Base-by-base conservation (phyloP, 2,113 vertebrate species). In the Hirundichthys speculiger region DNA sequence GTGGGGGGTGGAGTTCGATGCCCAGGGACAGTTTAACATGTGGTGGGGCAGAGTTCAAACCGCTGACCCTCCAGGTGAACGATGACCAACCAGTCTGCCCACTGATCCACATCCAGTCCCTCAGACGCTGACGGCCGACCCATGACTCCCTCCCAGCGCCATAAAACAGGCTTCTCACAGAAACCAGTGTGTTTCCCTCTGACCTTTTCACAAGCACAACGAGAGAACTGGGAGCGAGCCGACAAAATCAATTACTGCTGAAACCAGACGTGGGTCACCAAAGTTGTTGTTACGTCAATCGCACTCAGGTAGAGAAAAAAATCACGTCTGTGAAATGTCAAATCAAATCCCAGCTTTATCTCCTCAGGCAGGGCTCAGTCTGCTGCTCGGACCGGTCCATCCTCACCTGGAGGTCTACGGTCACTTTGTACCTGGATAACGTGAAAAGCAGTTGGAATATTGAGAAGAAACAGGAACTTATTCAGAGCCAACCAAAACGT, bases 311-410 rank as follows among this genome's bases (percentile, higher is more conserved):
- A 69, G 50, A 42, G 47, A 68, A 72, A 79, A 69, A 82, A 61
- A 73, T 74, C 18, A 55, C 42, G 34, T 69, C 60, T 2, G 13
- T 43, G 22, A 79, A 83, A 82, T 61, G 69, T 87, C 86, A 82
- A 19, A 54, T 43, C 42, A 18, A 72, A 82, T 77, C 73, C 51
- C 15, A n/a, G 46, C 30, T 67, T 71, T 65, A 50, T 38, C 24
- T 52, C 20, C 34, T 49, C 2, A 13, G 25, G 27, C 11, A 20
- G 25, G 34, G 13, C 27, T 69, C 3, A 34, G 30, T 34, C 6
- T 34, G 30, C 30, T 34, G 6, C 1, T 1, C 30, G 11, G 30
- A 10, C 25, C 11, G 9, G 14, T 65, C 25, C 30, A 13, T 18
- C n/a, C 49, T 30, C 9, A 25, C 62, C 18, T 38, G 40, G 43